Evolutionary conservation across 2,888 invertebrate genomes (phyloP).

Genomic region (Acleris emargana): DNA sequence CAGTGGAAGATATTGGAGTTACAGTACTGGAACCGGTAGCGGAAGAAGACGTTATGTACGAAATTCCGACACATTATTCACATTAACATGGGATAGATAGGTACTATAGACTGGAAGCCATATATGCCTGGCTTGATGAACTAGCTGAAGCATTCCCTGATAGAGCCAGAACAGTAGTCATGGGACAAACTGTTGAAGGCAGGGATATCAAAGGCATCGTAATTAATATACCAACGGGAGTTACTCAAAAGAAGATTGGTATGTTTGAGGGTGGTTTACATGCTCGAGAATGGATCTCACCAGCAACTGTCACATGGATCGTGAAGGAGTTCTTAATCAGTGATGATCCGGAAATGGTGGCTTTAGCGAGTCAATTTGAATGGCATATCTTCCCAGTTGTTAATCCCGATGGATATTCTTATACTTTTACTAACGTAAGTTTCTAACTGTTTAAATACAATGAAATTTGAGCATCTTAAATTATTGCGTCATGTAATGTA

Average conservation of each 20-base stretch:
- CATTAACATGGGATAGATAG: conserved; percentile 81
- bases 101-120: conserved; percentile 85
- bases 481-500: neutral
- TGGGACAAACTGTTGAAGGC: conserved; percentile 85
- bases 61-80: conserved; percentile 55
- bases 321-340: conserved; percentile 87
- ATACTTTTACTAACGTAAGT: conserved; percentile 85
- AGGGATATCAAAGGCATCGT: conserved; percentile 84
- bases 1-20: conserved; percentile 4
- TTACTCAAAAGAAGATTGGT: conserved; percentile 67
- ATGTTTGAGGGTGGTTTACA: conserved; percentile 86
- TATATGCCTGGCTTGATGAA: conserved; percentile 84
- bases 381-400: conserved; percentile 90
- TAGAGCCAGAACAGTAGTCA: conserved; percentile 74
- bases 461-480: no score
- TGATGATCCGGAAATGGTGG: conserved; percentile 71
- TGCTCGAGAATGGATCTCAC: conserved; percentile 89
- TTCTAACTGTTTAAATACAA: neutral
- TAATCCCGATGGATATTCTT: conserved; percentile 90
- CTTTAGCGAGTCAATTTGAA: conserved; percentile 86
- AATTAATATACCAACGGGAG: conserved; percentile 68
- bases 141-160: conserved; percentile 74
- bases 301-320: conserved; percentile 85
- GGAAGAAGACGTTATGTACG: conserved; percentile 26
- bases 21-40: neutral